These are phyloP conservation scores for Melangyna quadrimaculata DNA, from an alignment of 2,888 invertebrate species.

Conservation along the genomic window DNA sequence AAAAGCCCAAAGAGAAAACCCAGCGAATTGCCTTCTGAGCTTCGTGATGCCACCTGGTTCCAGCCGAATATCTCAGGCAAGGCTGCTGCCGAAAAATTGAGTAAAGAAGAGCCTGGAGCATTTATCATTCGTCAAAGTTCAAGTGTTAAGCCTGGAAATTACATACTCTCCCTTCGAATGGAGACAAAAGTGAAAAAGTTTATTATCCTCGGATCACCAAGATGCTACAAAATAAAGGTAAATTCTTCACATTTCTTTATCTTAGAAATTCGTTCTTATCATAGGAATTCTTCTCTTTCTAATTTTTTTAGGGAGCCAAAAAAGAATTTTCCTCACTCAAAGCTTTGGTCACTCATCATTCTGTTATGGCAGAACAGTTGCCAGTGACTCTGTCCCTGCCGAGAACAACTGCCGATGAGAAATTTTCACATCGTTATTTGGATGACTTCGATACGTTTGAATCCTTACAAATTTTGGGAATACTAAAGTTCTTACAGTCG, in stretches of 20 bases:
- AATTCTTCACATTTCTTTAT: background rate
- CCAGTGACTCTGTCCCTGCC: constrained; percentile 93
- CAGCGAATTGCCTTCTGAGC: constrained; percentile 71
- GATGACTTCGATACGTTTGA: constrained; percentile 88
- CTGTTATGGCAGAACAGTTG: constrained; percentile 97
- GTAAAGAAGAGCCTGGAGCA: constrained; percentile 73
- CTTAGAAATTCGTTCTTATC: background rate
- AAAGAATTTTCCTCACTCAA: constrained; percentile 96
- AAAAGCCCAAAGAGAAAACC: constrained; percentile 60
- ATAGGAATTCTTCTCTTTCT: constrained; percentile 30
- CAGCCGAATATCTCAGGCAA: constrained; percentile 77
- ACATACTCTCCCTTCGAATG: constrained; percentile 75
- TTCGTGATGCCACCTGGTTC: constrained; percentile 76
- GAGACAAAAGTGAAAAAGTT: constrained; percentile 76
- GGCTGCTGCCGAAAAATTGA: constrained; percentile 75
- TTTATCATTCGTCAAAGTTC: constrained; percentile 77
- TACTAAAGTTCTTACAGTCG: constrained; percentile 76
- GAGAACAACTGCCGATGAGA: constrained; percentile 81
- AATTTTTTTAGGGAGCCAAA: constrained; percentile 90
- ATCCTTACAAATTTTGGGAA: constrained; percentile 82
- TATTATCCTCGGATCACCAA: constrained; percentile 73
- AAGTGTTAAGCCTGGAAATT: constrained; percentile 67
- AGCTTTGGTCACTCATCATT: constrained; percentile 97
- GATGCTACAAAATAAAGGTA: constrained; percentile 75
- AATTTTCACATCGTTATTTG: constrained; percentile 82